Evolutionary conservation across 2,888 invertebrate genomes (phyloP), one percentile per base, ranked within the genome.

Genomic region (Diplolepis rosae): DNA sequence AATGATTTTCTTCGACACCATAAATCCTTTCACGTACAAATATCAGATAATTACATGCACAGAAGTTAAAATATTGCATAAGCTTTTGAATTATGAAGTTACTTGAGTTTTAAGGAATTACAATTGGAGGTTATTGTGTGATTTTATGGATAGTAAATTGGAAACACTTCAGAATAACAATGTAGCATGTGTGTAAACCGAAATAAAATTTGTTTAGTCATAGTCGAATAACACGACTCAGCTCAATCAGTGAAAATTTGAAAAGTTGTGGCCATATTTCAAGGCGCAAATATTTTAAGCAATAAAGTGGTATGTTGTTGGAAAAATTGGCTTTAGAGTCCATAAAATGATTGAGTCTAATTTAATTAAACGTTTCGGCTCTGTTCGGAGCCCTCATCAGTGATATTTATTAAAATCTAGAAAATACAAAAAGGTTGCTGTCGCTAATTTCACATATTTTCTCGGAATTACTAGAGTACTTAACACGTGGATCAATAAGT

Each of bases 121-220:
- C 61, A 39, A 61, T 39, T 61, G 39, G 61, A 1, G 24, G 24
- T 61, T 39, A 22, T 61, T 61, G 61, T n/a, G 15, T 39, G 61
- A 61, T 39, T 61, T 61, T 61, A 61, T 61, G 39, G 39, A 42
- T 39, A 39, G 27, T 61, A 61, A 61, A 27, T 61, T 61, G 27
- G 39, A n/a, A n/a, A 48, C 27, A 22, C 39, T 61, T 39, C 27
- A 27, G n/a, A 39, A 9, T 24, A 39, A 56, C 13, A 56, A 61
- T n/a, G 35, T 39, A n/a, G 39, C 27, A 4, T 61, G 13, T 61
- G 39, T 15, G n/a, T n/a, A n/a, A n/a, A 32, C 15, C 9, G 9
- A 39, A 9, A 39, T 39, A 24, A n/a, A n/a, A 61, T 61, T 61
- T 24, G 61, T 15, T 52, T 15, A 52, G 15, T 28, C 13, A n/a